phyloP scores from a whole-genome alignment of 1,140 invertebrate species.

The Drosophila persimilis region DNA sequence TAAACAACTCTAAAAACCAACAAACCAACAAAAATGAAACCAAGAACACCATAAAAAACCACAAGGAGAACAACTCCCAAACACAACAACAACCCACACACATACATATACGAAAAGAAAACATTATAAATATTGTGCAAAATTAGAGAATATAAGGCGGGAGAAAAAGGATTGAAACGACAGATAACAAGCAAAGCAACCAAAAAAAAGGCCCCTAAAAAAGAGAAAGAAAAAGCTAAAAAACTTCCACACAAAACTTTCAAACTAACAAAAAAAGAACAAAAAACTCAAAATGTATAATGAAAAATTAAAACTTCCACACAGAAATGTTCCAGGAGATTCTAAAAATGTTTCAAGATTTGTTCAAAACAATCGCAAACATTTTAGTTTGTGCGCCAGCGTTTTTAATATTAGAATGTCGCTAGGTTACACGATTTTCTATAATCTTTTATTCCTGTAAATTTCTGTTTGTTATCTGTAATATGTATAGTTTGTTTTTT shows the following conservation, averaged over 20 bases:
- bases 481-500: constrained; percentile 60
- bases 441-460: constrained; percentile 18
- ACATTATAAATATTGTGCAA: constrained; percentile 68
- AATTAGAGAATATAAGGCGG: constrained; percentile 35
- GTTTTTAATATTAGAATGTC: constrained; percentile 60
- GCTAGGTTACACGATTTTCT: constrained; percentile 44
- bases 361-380: constrained; percentile 32
- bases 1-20: constrained; percentile 48
- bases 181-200: constrained; percentile 61
- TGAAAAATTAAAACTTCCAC: constrained; percentile 1
- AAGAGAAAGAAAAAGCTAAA: constrained; percentile 8
- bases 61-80: constrained; percentile 1
- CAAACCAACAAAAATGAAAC: constrained; percentile 16
- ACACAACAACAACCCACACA: constrained; percentile 36
- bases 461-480: constrained; percentile 49
- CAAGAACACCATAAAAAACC: constrained; percentile 17
- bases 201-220: constrained; percentile 33
- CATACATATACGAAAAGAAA: constrained; percentile 33
- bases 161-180: no score
- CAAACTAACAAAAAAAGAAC: constrained; percentile 18
- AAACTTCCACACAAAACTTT: not conserved
- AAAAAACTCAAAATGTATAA: constrained; percentile 9
- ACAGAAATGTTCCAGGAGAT: constrained; percentile 10
- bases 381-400: constrained; percentile 28
- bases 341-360: constrained; percentile 13